These are phyloP conservation scores for Netelia inedita DNA, from an alignment of 2,888 invertebrate species.

Conservation along the genomic window DNA sequence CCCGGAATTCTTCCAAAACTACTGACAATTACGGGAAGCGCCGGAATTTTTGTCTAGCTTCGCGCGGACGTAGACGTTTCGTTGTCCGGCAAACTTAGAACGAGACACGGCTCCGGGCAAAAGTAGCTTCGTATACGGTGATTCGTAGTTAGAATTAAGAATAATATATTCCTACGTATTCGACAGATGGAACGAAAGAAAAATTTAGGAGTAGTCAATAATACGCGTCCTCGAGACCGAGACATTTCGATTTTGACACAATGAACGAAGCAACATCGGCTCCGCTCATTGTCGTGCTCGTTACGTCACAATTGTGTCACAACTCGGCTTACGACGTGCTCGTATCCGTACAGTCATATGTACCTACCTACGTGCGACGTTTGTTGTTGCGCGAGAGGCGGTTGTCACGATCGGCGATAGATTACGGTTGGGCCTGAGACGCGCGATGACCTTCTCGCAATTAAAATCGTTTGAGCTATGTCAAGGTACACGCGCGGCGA, in stretches of 20 bases:
- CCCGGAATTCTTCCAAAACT: slow-evolving; percentile 39
- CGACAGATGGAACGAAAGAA: slow-evolving; percentile 8
- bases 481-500: slow-evolving; percentile 24
- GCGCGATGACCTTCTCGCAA: slow-evolving; percentile 80
- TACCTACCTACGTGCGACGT: slow-evolving; percentile 62
- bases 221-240: slow-evolving; percentile 45
- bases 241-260: slow-evolving; percentile 24
- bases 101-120: no score
- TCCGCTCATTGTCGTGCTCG: slow-evolving; percentile 65
- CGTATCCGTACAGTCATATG: slow-evolving; percentile 63
- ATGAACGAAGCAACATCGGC: slow-evolving; percentile 31
- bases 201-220: slow-evolving; percentile 49
- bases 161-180: slow-evolving; percentile 41
- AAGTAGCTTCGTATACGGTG: no score
- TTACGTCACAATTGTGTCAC: slow-evolving; percentile 80
- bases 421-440: slow-evolving; percentile 75
- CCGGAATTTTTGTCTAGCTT: not conserved
- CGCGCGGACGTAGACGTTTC: not conserved
- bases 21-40: not conserved
- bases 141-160: slow-evolving; percentile 9
- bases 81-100: not conserved
- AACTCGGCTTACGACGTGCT: slow-evolving; percentile 47
- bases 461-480: slow-evolving; percentile 80
- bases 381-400: slow-evolving; percentile 58
- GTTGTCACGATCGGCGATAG: slow-evolving; percentile 73